Evolutionary conservation across 2,888 invertebrate genomes (phyloP).

Genomic region (Ormyrus rosae): DNA sequence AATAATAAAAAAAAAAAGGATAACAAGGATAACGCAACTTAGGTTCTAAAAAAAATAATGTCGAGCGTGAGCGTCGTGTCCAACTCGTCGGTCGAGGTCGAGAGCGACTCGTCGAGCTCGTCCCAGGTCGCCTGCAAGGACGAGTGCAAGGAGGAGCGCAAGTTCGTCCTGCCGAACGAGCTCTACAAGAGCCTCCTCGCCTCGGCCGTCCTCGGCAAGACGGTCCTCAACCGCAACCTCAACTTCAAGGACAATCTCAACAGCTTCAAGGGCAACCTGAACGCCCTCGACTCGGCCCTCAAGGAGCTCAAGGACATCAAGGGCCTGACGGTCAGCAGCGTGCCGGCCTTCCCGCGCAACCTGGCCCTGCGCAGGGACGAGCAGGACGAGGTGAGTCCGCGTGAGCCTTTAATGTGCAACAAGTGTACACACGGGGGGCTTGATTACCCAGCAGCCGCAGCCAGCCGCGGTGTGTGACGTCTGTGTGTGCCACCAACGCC

Average conservation of each 20-base stretch:
- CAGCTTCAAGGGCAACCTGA: slow-evolving; percentile 72
- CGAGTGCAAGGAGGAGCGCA: slow-evolving; percentile 65
- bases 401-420: slow-evolving; percentile 20
- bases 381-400: slow-evolving; percentile 70
- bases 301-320: slow-evolving; percentile 74
- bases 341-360: slow-evolving; percentile 75
- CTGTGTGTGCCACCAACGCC: not conserved
- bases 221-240: slow-evolving; percentile 46
- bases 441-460: slow-evolving; percentile 6
- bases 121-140: slow-evolving; percentile 10
- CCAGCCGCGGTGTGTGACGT: not conserved
- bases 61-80: slow-evolving; percentile 74
- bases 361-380: slow-evolving; percentile 72
- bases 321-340: slow-evolving; percentile 73
- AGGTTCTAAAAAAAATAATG: slow-evolving; percentile 59
- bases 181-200: slow-evolving; percentile 88
- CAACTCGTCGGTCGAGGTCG: slow-evolving; percentile 74
- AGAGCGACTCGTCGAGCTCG: slow-evolving; percentile 73
- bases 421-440: slow-evolving; percentile 22
- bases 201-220: slow-evolving; percentile 76
- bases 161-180: slow-evolving; percentile 85
- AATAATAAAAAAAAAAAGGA: not conserved
- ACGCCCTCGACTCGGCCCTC: slow-evolving; percentile 69
- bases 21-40: too few species aligned
- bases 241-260: slow-evolving; percentile 71